phyloP scores from a whole-genome alignment of 2,888 invertebrate genomes.

The Leptodirus hochenwartii region DNA sequence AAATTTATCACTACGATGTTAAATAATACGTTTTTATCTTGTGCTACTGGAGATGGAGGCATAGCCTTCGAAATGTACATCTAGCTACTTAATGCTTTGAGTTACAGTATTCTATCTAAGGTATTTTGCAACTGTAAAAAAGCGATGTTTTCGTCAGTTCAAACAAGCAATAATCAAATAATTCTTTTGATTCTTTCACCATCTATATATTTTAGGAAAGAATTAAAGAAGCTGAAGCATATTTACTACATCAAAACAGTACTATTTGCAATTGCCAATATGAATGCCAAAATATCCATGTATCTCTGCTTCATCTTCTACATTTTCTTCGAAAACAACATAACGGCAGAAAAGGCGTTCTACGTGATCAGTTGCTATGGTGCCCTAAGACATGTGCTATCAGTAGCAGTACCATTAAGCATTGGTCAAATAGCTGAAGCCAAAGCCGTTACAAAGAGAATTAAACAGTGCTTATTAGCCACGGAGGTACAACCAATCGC shows the following conservation, averaged over 20 bases:
- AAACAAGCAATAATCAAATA: too few species aligned
- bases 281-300: conserved; percentile 21
- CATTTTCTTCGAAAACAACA: conserved; percentile 36
- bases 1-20: too few species aligned
- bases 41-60: too few species aligned
- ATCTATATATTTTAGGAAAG: conserved; percentile 32
- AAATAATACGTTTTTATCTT: too few species aligned
- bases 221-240: conserved; percentile 36
- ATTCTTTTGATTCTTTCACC: too few species aligned
- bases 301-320: conserved; percentile 20
- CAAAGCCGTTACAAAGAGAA: conserved; percentile 49
- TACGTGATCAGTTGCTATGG: conserved; percentile 83
- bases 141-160: too few species aligned
- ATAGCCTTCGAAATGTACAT: too few species aligned
- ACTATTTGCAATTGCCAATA: conserved; percentile 17
- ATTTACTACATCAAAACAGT: conserved; percentile 20
- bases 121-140: too few species aligned
- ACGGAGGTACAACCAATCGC: conserved; percentile 25
- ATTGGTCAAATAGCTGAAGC: conserved; percentile 67
- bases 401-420: conserved; percentile 74
- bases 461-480: conserved; percentile 36
- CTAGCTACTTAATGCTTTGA: too few species aligned
- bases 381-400: conserved; percentile 68
- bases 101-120: too few species aligned
- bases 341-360: conserved; percentile 72